phyloP scores from a whole-genome alignment of 2,888 invertebrate species.

The Clostera curtula region DNA sequence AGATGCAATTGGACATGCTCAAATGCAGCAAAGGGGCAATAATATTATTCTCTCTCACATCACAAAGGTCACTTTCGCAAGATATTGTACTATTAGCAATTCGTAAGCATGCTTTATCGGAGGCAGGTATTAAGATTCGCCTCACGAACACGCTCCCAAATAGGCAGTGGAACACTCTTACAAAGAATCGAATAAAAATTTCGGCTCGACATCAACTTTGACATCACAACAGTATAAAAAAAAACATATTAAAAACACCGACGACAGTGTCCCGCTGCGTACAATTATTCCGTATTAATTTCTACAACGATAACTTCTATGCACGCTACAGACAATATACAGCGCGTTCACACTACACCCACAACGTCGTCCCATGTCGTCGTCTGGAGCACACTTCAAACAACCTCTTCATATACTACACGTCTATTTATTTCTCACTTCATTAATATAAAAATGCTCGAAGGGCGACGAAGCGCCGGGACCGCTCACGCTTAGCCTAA shows the following conservation, averaged over 20 bases:
- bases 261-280: conserved; percentile 39
- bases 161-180: too few species aligned
- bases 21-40: too few species aligned
- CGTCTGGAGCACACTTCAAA: conserved; percentile 31
- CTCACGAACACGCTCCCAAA: too few species aligned
- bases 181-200: background rate
- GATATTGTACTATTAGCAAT: too few species aligned
- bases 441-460: conserved; percentile 18
- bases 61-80: too few species aligned
- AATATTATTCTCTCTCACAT: too few species aligned
- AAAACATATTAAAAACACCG: conserved; percentile 2
- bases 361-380: conserved; percentile 51
- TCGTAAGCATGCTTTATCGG: too few species aligned
- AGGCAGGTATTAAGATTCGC: too few species aligned
- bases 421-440: conserved; percentile 20
- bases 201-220: too few species aligned
- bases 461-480: conserved; percentile 4
- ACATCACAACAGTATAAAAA: background rate
- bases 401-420: conserved; percentile 14
- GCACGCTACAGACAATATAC: conserved; percentile 48
- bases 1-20: too few species aligned
- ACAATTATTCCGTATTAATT: conserved; percentile 31
- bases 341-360: conserved; percentile 42
- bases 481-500: background rate
- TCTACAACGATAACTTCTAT: conserved; percentile 51